Evolutionary conservation across 2,797 vertebrate species (phyloP), one percentile per base, ranked within the genome.

Genomic region (Scolopax rusticola): DNA sequence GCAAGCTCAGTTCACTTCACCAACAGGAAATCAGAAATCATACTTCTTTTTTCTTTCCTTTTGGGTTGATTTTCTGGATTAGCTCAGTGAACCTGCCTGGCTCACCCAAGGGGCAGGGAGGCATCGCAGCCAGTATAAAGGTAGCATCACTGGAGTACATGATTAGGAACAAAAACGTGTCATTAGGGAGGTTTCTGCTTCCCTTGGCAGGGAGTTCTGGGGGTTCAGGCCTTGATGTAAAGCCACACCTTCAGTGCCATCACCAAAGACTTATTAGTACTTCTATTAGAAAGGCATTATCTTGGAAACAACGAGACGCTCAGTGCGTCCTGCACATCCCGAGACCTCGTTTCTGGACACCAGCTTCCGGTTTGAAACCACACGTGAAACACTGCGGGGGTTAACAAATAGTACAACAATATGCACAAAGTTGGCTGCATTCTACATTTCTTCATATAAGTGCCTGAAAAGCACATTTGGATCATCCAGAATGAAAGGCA

Each of bases 401-500:
- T 30, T 8, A 6, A 23, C 45, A 59, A 43, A 56, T 0, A 36
- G 15, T 3, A 51, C 50, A 70, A 48, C 32, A 8, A n/a, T 16
- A 21, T 41, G 12, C 1, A 12, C 4, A 36, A 43, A 61, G 12
- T 23, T 30, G 67, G 48, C 84, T 93, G 75, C 40, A 16, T n/a
- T 83, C 81, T 79, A 8, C 8, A 53, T 71, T 84, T 43, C 59
- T 16, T 51, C 24, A 28, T 20, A 33, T 12, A 61, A 69, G 79
- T 47, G 41, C 18, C 83, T 86, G 65, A 59, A 73, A 77, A 92
- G n/a, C 48, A 36, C 56, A 36, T 83, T 90, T 89, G 53, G 60
- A 87, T 85, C 38, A 43, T 48, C 30, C 76, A 74, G 70, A 84
- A 71, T 68, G 53, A 85, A 91, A 92, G 27, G 4, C 6, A 13